Percentiles rank a stretch among this genome's conserved stretches.
phyloP scores from a whole-genome alignment of 2,797 vertebrate genomes.

The Hydrolagus colliei region DNA sequence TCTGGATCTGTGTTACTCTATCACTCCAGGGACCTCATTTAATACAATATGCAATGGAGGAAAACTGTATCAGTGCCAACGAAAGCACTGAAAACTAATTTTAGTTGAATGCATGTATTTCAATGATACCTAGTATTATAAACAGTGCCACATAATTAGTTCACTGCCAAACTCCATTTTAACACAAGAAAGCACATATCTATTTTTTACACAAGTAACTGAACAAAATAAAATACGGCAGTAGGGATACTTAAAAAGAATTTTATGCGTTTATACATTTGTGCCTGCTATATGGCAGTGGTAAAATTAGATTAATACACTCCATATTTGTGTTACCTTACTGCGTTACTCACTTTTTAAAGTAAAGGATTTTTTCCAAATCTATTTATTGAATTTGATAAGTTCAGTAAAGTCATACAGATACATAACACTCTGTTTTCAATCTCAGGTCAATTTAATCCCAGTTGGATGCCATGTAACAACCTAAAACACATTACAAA shows the following conservation, averaged over 20 bases:
- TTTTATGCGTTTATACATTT: too few species aligned
- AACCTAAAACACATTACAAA: background rate
- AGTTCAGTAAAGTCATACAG: background rate
- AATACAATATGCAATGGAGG: constrained; percentile 14
- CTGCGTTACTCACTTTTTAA: background rate
- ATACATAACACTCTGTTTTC: background rate
- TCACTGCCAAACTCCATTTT: constrained; percentile 6
- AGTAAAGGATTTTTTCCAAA: background rate
- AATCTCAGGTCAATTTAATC: constrained; percentile 14
- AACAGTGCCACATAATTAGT: background rate
- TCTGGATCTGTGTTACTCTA: constrained; percentile 1
- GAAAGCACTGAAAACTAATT: constrained; percentile 1
- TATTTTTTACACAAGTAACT: background rate
- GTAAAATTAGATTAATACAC: background rate
- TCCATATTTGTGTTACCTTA: background rate
- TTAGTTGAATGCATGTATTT: background rate
- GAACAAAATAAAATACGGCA: too few species aligned
- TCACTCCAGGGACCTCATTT: constrained; percentile 26
- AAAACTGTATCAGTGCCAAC: constrained; percentile 11
- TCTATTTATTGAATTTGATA: background rate
- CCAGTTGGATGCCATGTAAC: background rate
- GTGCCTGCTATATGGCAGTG: too few species aligned
- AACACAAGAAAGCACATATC: background rate
- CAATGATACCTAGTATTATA: too few species aligned
- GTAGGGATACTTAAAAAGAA: too few species aligned